Base-by-base conservation (phyloP, 2,113 vertebrate genomes). In the Orientallactaga bullata region DNA sequence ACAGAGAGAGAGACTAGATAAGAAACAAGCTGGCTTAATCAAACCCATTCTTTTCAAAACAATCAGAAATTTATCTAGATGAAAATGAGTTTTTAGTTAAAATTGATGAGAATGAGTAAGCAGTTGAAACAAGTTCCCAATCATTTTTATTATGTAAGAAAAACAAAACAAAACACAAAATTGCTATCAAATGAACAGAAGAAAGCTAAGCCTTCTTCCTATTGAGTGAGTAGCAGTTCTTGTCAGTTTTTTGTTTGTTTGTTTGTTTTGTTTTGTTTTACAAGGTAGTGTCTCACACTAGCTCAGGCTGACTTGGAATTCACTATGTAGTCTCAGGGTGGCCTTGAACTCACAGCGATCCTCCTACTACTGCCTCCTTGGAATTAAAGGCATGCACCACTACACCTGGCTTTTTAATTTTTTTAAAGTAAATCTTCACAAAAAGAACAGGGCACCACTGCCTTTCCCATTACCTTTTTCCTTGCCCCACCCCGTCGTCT, bases 401-500 rank as follows among this genome's bases (percentile, higher is more conserved):
- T 8, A 47, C 8, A 8, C 42, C 42, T 6, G 42, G 42, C 42
- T 47, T 47, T 47, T 47, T n/a, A n/a, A n/a, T n/a, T 47, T 47
- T 47, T 47, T 47, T 47, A 6, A 47, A 47, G 42, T 47, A 90
- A 97, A 90, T 94, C 91, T 60, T 96, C 87, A 81, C 73, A 81
- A 8, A 32, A 6, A 13, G 88, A 97, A 97, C 61, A 97, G 98
- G 95, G 81, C 95, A 42, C 13, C 84, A 91, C 66, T 85, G 91
- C 55, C 39, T 94, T 92, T 94, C 68, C 86, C 95, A 95, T 94
- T 84, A 90, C 55, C 39, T 95, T 91, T 94, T 65, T 85, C 95
- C 95, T 94, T 89, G 81, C 95, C 95, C 85, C 84, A 82, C 93
- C 69, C 94, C 95, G 96, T 95, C 97, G 95, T 92, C 97, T 97